Evolutionary conservation across 2,113 vertebrate species (phyloP).

Genomic region (Numenius arquata): DNA sequence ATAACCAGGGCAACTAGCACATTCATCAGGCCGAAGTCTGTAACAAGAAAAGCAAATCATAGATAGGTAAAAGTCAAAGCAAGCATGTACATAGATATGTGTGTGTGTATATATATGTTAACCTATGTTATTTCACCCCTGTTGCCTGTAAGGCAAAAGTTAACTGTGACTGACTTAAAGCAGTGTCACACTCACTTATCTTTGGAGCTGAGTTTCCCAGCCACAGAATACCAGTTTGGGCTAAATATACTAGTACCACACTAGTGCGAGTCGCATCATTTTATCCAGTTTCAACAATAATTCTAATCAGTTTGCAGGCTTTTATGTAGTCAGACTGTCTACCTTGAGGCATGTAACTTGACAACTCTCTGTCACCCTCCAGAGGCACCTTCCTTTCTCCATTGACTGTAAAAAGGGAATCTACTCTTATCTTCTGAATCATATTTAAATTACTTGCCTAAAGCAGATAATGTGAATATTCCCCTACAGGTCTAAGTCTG

Average conservation of each 20-base stretch:
- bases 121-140: background rate
- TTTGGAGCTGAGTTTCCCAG: background rate
- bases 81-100: background rate
- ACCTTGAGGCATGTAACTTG: background rate
- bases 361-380: background rate
- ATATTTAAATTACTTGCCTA: background rate
- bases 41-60: background rate
- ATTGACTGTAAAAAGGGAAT: background rate
- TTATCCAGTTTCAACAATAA: background rate
- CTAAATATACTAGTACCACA: background rate
- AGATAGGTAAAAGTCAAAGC: background rate
- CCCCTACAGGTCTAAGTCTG: background rate
- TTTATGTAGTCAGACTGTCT: background rate
- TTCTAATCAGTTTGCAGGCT: background rate
- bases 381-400: background rate
- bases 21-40: background rate
- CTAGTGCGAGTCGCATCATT: background rate
- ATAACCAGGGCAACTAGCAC: background rate
- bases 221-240: background rate
- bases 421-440: background rate
- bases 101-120: background rate
- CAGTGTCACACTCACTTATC: background rate
- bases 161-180: background rate
- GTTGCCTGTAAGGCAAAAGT: background rate
- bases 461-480: background rate